Evolutionary conservation across 2,113 vertebrate genomes (phyloP), one percentile per base, ranked within the genome.

Genomic region (Microcebus ravelobensis): DNA sequence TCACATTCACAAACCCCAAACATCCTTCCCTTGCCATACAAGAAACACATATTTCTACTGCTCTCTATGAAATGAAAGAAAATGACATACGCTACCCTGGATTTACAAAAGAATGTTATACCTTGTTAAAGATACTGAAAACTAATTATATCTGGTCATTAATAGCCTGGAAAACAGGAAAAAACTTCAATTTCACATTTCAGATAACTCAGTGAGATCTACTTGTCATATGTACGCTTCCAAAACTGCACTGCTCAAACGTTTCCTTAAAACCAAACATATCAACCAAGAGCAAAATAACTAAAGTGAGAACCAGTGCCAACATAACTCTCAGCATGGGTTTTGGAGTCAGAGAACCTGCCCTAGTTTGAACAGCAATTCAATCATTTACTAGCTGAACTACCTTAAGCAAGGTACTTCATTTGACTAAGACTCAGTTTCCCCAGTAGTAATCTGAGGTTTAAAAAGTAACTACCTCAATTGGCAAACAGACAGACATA

Each of bases 1-100:
- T 95, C 97, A 98, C 97, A 63, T 92, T 96, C 94, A 76, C 18
- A 48, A 96, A 97, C 90, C 61, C 95, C 91, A 97, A 87, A 95
- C 92, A 96, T 96, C 67, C 93, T 86, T 92, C 97, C 70, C 93
- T 48, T 73, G 59, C 95, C 85, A 94, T 96, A 90, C 0, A 0
- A 92, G 42, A 9, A 73, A 50, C 45, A 90, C 81, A 11, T 11
- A 85, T 86, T 79, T 77, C 77, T 88, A 92, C 4, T 71, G 92
- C 90, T 96, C 87, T 96, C 92, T 97, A 92, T 95, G 95, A 96
- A 95, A 96, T 67, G 90, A 96, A 94, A 79, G 48, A 86, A 94
- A 90, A 96, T 59, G 36, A 29, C 25, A 52, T 25, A 71, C 11
- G 3, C 13, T 70, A n/a, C 23, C 55, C 74, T 57, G 34, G 70